phyloP scores from a whole-genome alignment of 2,113 vertebrate species.

The Stigmatopora argus region DNA sequence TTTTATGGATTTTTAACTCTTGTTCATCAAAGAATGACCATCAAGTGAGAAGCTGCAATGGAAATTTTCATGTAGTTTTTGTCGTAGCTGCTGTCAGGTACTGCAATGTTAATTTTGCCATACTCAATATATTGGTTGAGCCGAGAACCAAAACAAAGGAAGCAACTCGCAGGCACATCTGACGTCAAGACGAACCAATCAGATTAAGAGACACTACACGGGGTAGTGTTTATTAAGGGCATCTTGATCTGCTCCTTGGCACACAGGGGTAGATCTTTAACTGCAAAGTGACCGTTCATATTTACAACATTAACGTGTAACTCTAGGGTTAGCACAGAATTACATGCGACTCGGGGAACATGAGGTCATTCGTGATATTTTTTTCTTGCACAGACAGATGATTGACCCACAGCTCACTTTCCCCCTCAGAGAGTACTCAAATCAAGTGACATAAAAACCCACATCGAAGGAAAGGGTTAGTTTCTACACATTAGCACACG shows the following conservation, averaged over 20 bases:
- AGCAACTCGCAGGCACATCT: constrained; percentile 11
- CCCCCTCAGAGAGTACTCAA: constrained; percentile 9
- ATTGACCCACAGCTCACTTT: constrained; percentile 23
- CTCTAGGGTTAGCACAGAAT: not conserved
- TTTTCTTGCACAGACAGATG: not conserved
- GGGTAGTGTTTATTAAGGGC: constrained; percentile 24
- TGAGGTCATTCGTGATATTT: not conserved
- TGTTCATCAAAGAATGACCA: not conserved
- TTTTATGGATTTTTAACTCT: not conserved
- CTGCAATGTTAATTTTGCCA: not conserved
- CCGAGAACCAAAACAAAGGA: not conserved
- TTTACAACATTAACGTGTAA: not conserved
- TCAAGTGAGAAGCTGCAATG: not conserved
- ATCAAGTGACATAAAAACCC: constrained; percentile 49
- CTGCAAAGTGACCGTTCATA: not conserved
- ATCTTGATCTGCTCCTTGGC: constrained; percentile 20
- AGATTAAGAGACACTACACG: constrained; percentile 33
- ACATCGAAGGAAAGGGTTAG: constrained; percentile 25
- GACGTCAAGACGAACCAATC: constrained; percentile 27
- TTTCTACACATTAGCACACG: constrained; percentile 21
- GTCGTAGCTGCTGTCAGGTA: not conserved
- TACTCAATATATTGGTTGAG: not conserved
- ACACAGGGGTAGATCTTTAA: constrained; percentile 3
- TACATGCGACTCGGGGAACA: constrained; percentile 15
- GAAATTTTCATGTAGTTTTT: not conserved